These are phyloP conservation scores for Furcula furcula DNA, from an alignment of 2,888 invertebrate genomes.

Conservation along the genomic window DNA sequence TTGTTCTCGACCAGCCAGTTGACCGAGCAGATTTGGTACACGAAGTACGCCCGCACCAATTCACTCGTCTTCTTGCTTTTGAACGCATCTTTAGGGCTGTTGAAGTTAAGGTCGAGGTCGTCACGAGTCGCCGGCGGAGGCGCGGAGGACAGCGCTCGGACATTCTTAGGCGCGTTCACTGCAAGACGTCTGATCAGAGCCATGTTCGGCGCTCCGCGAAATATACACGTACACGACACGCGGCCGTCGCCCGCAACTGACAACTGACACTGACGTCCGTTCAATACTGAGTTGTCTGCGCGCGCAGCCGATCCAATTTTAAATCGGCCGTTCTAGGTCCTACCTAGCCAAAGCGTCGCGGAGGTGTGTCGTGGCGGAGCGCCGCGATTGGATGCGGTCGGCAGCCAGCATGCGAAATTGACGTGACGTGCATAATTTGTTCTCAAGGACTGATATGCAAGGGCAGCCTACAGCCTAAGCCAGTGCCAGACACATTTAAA, in stretches of 20 bases:
- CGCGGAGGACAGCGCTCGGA: conserved; percentile 53
- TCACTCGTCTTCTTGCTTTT: conserved; percentile 97
- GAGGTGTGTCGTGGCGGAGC: conserved; percentile 67
- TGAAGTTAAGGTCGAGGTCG: conserved; percentile 92
- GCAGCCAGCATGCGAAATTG: conserved; percentile 29
- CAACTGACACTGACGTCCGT: conserved; percentile 65
- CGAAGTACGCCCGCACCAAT: conserved; percentile 93
- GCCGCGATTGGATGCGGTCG: conserved; percentile 51
- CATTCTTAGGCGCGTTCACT: conserved; percentile 57
- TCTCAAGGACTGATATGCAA: conserved; percentile 25
- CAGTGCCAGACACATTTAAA: too few species aligned
- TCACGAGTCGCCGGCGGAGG: conserved; percentile 74
- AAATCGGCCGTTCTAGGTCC: conserved; percentile 56
- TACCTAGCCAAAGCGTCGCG: conserved; percentile 46
- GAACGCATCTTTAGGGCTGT: conserved; percentile 94
- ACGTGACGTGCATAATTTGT: conserved; percentile 20
- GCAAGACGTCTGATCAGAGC: conserved; percentile 72
- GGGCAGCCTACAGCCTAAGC: conserved; percentile 12
- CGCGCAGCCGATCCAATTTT: conserved; percentile 74
- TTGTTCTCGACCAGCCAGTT: conserved; percentile 95
- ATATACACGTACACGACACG: conserved; percentile 51
- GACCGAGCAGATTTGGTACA: conserved; percentile 95
- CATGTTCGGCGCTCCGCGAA: conserved; percentile 63
- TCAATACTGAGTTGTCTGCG: conserved; percentile 68
- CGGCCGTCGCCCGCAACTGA: conserved; percentile 54